Percentiles rank a stretch among this genome's conserved stretches.
Evolutionary conservation across 1,140 invertebrate genomes (phyloP).

Genomic region (Rhagoletis zephyria): DNA sequence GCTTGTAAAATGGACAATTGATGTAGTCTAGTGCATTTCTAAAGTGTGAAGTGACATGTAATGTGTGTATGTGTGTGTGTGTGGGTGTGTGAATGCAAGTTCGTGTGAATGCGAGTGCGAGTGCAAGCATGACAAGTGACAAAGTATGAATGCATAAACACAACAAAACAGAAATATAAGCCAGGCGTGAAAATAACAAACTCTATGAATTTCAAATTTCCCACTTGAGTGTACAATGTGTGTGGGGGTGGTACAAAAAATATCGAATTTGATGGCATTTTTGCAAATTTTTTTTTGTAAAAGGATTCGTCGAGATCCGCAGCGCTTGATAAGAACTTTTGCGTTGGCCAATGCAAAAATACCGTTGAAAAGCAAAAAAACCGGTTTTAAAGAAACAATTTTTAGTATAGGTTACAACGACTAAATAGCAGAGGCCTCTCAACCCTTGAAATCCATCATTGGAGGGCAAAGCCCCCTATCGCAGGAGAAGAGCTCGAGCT

Average conservation of each 20-base stretch:
- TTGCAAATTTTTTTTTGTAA: too few species aligned
- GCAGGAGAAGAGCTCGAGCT: too few species aligned
- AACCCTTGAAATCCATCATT: too few species aligned
- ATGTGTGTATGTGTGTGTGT: not conserved
- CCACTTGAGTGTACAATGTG: not conserved
- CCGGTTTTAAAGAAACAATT: too few species aligned
- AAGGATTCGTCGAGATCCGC: too few species aligned
- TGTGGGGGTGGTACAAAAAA: not conserved
- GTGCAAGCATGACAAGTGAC: not conserved
- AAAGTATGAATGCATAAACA: slow-evolving; percentile 43
- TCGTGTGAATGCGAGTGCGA: not conserved
- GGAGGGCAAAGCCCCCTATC: too few species aligned
- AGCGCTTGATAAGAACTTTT: too few species aligned
- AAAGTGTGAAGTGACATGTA: slow-evolving; percentile 26
- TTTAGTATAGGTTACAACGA: too few species aligned
- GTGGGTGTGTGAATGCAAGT: not conserved
- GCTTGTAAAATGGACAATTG: slow-evolving; percentile 44
- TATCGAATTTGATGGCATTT: too few species aligned
- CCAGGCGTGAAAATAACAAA: slow-evolving; percentile 43
- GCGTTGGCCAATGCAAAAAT: too few species aligned
- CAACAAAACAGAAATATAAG: not conserved
- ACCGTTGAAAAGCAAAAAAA: too few species aligned
- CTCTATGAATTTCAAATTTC: slow-evolving; percentile 30
- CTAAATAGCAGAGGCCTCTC: too few species aligned
- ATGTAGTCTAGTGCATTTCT: slow-evolving; percentile 45